Evolutionary conservation across 2,888 invertebrate genomes (phyloP).

Genomic region (Caenorhabditis auriculariae): DNA sequence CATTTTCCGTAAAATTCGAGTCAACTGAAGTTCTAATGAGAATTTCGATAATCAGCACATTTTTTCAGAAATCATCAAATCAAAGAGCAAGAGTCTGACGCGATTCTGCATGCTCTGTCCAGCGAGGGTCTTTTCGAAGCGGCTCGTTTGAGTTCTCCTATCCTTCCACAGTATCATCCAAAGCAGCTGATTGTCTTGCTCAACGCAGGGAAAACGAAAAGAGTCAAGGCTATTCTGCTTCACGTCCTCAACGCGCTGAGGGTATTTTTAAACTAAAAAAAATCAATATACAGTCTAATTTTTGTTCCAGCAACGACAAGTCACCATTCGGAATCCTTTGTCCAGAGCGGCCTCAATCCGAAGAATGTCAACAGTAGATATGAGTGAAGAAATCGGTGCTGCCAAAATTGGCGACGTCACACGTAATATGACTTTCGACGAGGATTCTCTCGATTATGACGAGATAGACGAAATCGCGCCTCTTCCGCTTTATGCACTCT

Average conservation of each 20-base stretch:
- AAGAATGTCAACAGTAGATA: constrained; percentile 39
- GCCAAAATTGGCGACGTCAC: no score
- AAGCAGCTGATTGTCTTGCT: constrained; percentile 96
- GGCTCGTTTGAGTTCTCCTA: constrained; percentile 92
- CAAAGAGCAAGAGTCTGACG: constrained; percentile 21
- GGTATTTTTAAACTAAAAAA: constrained; percentile 8
- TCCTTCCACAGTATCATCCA: constrained; percentile 97
- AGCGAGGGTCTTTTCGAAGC: constrained; percentile 81
- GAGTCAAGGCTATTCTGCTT: constrained; percentile 95
- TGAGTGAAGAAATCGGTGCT: constrained; percentile 8
- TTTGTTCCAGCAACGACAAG: constrained; percentile 18
- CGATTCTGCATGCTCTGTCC: constrained; percentile 22
- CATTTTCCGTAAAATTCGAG: neutral
- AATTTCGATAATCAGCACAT: neutral
- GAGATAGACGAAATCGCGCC: constrained; percentile 98
- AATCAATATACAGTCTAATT: neutral
- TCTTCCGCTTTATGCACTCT: constrained; percentile 88
- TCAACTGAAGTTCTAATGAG: neutral
- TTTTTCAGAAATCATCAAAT: constrained; percentile 11
- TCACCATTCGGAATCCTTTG: constrained; percentile 25
- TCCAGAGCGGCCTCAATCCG: constrained; percentile 46
- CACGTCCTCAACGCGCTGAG: constrained; percentile 82
- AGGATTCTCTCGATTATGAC: constrained; percentile 72
- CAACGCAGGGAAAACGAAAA: constrained; percentile 93
- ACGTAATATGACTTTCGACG: constrained; percentile 14